Base-by-base conservation (phyloP, 2,113 vertebrate genomes). In the Notarius quadriscutis region DNA sequence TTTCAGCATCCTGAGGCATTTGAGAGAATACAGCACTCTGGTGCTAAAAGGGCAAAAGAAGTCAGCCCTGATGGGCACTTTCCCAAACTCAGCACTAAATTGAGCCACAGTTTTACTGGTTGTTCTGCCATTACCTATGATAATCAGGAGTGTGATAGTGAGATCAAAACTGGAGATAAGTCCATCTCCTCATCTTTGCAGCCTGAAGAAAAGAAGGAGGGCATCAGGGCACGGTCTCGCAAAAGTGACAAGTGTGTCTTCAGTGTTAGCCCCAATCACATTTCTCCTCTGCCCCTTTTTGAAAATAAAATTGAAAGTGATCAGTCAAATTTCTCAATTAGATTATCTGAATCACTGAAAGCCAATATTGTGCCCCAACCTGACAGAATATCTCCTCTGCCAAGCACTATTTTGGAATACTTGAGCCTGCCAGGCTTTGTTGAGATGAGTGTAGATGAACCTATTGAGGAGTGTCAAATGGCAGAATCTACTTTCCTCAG, bases 371-470 rank as follows among this genome's bases (percentile, higher is more conserved):
- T 87, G 63, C 81, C 91, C 15, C 88, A 90, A 12, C 91, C 93
- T 83, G 88, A 92, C 65, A 91, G 91, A 86, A 91, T 93, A 88
- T 94, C 95, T 34, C 90, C 93, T n/a, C 55, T 94, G 86, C 94
- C 94, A 89, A 96, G 94, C 90, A 92, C 94, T 78, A 95, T 96
- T 91, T 90, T 96, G 50, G 94, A 96, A 88, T 96, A 96, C 86
- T 89, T 96, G 81, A 96, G 95, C 87, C 93, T 96, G 79, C 95
- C 95, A 0, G 94, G 95, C 75, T 96, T 96, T 89, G 95, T 96
- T 84, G 95, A 96, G 92, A 96, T 96, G 95, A 96, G 95, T 20
- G 95, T 96, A 79, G 95, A 96, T 87, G 95, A 95, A 57, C 95
- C 95, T 7, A 91, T 78, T 25, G 93, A 95, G 53, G 93, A 93